Conservation (phyloP, 2,113 vertebrate genomes). For the Haliaeetus leucogaster region DNA sequence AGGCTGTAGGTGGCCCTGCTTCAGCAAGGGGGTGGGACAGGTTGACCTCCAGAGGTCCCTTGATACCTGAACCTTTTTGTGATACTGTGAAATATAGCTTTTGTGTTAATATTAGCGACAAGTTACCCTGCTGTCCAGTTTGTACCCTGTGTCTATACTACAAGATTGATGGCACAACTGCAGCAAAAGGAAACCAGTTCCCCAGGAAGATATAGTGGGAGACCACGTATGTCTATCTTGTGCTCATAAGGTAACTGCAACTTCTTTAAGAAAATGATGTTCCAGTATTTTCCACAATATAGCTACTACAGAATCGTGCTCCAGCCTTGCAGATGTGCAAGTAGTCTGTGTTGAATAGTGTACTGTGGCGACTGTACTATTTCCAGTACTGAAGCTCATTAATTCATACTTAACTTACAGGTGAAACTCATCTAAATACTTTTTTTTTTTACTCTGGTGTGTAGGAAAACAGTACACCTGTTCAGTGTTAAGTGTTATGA, state of each 20-base stretch:
- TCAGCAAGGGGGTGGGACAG: not conserved
- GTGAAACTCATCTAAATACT: not conserved
- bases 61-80: not conserved
- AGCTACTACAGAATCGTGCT: not conserved
- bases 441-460: not conserved
- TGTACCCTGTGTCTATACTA: not conserved
- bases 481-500: not conserved
- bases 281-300: not conserved
- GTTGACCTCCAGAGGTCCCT: not conserved
- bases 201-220: not conserved
- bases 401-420: not conserved
- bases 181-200: not conserved
- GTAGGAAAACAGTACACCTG: not conserved
- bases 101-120: not conserved
- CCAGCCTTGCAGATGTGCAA: not conserved
- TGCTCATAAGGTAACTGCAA: not conserved
- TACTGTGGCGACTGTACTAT: not conserved
- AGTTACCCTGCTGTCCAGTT: not conserved
- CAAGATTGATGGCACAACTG: not conserved
- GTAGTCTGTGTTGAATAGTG: not conserved
- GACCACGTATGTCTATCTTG: fast-evolving
- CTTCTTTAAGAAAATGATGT: not conserved
- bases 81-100: not conserved
- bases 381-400: not conserved
- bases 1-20: not conserved